Evolutionary conservation across 2,797 vertebrate species (phyloP).

Genomic region (Harpagifer antarcticus): DNA sequence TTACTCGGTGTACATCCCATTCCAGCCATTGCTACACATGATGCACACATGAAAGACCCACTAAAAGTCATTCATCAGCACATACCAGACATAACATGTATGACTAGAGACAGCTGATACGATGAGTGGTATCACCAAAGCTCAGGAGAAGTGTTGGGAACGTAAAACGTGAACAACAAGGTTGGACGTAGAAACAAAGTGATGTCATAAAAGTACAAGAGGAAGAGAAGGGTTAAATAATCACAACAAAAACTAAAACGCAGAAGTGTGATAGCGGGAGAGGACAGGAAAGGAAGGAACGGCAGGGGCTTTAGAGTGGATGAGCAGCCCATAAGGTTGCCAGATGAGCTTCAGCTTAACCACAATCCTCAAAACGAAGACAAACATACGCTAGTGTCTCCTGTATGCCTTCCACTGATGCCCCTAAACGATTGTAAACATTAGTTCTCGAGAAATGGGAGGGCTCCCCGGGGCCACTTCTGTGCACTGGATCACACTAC

Average conservation of each 20-base stretch:
- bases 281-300: slow-evolving; percentile 50
- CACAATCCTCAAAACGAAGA: slow-evolving; percentile 81
- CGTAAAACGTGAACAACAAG: background rate
- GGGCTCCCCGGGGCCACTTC: slow-evolving; percentile 71
- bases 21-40: slow-evolving; percentile 80
- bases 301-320: slow-evolving; percentile 65
- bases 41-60: slow-evolving; percentile 79
- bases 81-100: slow-evolving; percentile 79
- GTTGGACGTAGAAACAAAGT: slow-evolving; percentile 21
- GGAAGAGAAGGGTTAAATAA: slow-evolving; percentile 30
- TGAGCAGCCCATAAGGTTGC: slow-evolving; percentile 80
- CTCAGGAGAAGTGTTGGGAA: slow-evolving; percentile 40
- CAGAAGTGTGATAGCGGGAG: slow-evolving; percentile 35
- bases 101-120: slow-evolving; percentile 76
- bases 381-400: slow-evolving; percentile 81
- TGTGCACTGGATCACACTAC: slow-evolving; percentile 69
- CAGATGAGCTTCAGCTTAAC: slow-evolving; percentile 85
- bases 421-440: slow-evolving; percentile 85
- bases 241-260: slow-evolving; percentile 21
- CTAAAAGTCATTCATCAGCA: slow-evolving; percentile 80
- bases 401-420: slow-evolving; percentile 78
- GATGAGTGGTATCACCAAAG: slow-evolving; percentile 51
- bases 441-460: slow-evolving; percentile 76
- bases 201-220: slow-evolving; percentile 5
- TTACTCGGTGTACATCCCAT: slow-evolving; percentile 80